phyloP scores from a whole-genome alignment of 2,797 vertebrate species.

The Sparus aurata region DNA sequence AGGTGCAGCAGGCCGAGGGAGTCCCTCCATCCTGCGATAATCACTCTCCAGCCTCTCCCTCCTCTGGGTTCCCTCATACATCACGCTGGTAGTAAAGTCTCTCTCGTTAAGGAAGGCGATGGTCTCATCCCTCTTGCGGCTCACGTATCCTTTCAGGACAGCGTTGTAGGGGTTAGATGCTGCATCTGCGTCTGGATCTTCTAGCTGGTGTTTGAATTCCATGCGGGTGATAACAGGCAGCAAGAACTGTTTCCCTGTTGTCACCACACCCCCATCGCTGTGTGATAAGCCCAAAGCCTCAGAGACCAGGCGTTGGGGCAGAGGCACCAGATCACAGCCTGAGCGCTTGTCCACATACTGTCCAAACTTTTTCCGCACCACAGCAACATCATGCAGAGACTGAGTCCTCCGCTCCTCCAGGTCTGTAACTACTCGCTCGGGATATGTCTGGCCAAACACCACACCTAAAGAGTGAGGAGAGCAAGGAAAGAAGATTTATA shows the following conservation, averaged over 20 bases:
- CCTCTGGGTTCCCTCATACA: slow-evolving; percentile 75
- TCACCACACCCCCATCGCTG: slow-evolving; percentile 28
- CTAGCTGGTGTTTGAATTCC: slow-evolving; percentile 83
- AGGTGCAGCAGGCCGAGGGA: slow-evolving; percentile 52
- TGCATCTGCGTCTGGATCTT: slow-evolving; percentile 70
- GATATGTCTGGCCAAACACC: slow-evolving; percentile 77
- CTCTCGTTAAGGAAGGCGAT: slow-evolving; percentile 82
- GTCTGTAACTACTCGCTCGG: slow-evolving; percentile 76
- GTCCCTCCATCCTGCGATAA: slow-evolving; percentile 76
- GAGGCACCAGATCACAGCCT: slow-evolving; percentile 81
- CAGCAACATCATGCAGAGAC: slow-evolving; percentile 80
- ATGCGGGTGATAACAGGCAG: slow-evolving; percentile 83
- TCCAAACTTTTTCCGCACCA: slow-evolving; percentile 70
- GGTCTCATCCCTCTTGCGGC: slow-evolving; percentile 83
- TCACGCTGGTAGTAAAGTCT: slow-evolving; percentile 84
- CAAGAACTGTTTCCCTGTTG: slow-evolving; percentile 71
- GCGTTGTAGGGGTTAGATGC: slow-evolving; percentile 82
- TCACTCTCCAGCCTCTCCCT: slow-evolving; percentile 78
- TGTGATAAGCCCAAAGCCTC: slow-evolving; percentile 65
- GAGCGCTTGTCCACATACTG: slow-evolving; percentile 80
- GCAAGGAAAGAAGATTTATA: background rate
- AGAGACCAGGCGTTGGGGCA: slow-evolving; percentile 77
- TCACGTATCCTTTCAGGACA: slow-evolving; percentile 83
- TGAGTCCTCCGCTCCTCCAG: slow-evolving; percentile 77
- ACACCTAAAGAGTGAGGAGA: slow-evolving; percentile 63